Evolutionary conservation across 2,113 vertebrate species (phyloP).

Genomic region (Pomatostomus ruficeps): DNA sequence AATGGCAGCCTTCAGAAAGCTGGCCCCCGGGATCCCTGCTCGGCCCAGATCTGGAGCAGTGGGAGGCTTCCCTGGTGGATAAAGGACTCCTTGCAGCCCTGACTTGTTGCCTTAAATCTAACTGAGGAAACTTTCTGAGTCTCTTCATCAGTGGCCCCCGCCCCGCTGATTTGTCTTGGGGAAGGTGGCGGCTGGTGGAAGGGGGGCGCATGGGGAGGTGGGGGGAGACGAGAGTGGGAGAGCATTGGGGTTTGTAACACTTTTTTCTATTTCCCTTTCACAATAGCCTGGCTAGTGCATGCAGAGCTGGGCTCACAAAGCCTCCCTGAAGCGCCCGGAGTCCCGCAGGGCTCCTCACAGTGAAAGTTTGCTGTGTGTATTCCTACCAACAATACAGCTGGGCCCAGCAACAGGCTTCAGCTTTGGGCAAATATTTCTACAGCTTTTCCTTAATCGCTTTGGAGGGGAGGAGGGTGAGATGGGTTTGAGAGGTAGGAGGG

Average conservation of each 20-base stretch:
- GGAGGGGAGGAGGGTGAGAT: not conserved
- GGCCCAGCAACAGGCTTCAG: constrained; percentile 45
- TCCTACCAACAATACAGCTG: constrained; percentile 56
- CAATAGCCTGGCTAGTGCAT: constrained; percentile 47
- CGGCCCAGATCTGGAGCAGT: constrained; percentile 59
- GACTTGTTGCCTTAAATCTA: constrained; percentile 69
- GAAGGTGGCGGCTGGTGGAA: constrained; percentile 19
- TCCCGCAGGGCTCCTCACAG: constrained; percentile 68
- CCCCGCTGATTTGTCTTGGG: constrained; percentile 33
- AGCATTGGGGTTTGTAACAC: constrained; percentile 41
- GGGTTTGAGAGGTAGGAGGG: not conserved
- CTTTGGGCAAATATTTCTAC: constrained; percentile 74
- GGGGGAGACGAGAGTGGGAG: not conserved
- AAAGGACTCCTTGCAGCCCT: constrained; percentile 62
- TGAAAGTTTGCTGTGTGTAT: constrained; percentile 55
- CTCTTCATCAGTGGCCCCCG: constrained; percentile 7
- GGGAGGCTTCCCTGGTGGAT: constrained; percentile 66
- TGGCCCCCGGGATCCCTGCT: constrained; percentile 67
- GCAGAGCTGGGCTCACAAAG: constrained; percentile 63
- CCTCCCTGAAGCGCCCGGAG: constrained; percentile 26
- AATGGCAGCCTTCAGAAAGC: constrained; percentile 76
- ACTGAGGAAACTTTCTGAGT: constrained; percentile 57
- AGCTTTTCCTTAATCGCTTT: constrained; percentile 55
- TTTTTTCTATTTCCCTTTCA: constrained; percentile 60
- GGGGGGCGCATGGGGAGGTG: not conserved